Percentiles rank a stretch among this genome's conserved stretches.
These are phyloP conservation scores for Otus sunia DNA, from an alignment of 2,113 vertebrate species.

Conservation along the genomic window DNA sequence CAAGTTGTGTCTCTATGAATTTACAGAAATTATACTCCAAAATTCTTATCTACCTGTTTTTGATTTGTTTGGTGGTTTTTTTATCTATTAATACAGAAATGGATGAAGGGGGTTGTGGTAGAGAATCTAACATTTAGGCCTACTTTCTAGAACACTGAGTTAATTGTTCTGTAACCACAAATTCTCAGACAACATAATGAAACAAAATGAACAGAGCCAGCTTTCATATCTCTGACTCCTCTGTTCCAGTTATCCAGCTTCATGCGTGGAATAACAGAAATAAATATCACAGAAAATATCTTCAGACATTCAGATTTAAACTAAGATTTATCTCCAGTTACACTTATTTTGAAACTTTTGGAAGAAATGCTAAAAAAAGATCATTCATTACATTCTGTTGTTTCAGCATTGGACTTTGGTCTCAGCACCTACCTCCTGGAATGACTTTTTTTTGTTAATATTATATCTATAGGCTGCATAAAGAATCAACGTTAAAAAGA, in stretches of 20 bases:
- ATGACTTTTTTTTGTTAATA: not conserved
- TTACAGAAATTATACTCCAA: not conserved
- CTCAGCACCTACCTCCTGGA: not conserved
- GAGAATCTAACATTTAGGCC: not conserved
- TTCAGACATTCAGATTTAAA: not conserved
- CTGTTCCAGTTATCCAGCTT: not conserved
- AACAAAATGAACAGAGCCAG: not conserved
- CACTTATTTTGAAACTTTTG: not conserved
- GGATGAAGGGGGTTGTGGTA: not conserved
- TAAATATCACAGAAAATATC: not conserved
- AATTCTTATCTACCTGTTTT: not conserved
- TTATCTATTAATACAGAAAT: not conserved
- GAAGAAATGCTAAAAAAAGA: not conserved
- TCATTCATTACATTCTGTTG: not conserved
- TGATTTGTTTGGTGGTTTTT: not conserved
- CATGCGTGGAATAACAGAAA: not conserved
- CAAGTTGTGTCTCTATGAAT: not conserved
- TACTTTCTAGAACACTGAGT: not conserved
- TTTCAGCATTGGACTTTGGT: not conserved
- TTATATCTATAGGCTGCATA: not conserved
- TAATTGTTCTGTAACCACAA: not conserved
- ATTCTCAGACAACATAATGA: not conserved
- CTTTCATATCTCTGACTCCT: not conserved
- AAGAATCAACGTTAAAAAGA: not conserved
- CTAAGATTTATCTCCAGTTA: not conserved